phyloP scores from a whole-genome alignment of 2,113 vertebrate genomes.

The Lampris megalopsis region DNA sequence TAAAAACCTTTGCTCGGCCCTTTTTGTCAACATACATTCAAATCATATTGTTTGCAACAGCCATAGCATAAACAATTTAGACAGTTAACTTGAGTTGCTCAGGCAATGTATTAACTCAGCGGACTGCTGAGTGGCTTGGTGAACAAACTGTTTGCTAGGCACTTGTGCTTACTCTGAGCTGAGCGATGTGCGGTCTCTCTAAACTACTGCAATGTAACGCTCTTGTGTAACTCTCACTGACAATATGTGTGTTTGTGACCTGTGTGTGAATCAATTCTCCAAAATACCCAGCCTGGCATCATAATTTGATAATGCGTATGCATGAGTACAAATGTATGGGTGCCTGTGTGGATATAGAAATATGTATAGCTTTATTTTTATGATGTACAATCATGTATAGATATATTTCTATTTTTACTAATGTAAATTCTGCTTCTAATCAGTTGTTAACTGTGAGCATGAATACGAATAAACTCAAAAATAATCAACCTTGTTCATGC shows the following conservation, averaged over 20 bases:
- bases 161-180: conserved; percentile 21
- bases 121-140: not conserved
- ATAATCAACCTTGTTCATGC: conserved; percentile 2
- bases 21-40: not conserved
- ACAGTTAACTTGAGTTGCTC: conserved; percentile 6
- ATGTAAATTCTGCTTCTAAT: no score
- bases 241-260: not conserved
- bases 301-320: no score
- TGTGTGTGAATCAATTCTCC: no score
- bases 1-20: not conserved
- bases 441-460: no score
- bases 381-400: no score
- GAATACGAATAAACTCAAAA: not conserved
- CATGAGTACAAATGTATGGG: no score
- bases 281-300: no score
- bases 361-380: no score
- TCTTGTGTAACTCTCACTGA: not conserved
- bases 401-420: no score
- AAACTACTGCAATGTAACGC: not conserved
- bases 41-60: not conserved
- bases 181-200: not conserved
- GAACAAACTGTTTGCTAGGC: conserved; percentile 13
- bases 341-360: no score
- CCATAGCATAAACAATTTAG: not conserved
- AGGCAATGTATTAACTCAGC: conserved; percentile 29